These are phyloP conservation scores for Napeogenes sylphis DNA, from an alignment of 2,888 invertebrate species.

Conservation along the genomic window DNA sequence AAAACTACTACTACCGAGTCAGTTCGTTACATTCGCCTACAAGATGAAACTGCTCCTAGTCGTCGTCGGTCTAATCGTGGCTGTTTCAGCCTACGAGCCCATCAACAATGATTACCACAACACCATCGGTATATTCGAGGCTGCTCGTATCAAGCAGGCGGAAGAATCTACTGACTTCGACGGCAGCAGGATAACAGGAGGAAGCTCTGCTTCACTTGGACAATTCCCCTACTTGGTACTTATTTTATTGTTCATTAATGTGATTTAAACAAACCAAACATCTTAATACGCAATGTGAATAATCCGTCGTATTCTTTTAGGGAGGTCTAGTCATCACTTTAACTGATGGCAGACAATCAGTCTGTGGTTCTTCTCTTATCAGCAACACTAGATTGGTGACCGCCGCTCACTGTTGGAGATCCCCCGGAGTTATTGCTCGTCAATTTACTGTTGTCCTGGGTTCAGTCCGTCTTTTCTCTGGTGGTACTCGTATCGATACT, in stretches of 20 bases:
- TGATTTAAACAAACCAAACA: too few species aligned
- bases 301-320: constrained; percentile 20
- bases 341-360: constrained; percentile 41
- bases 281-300: not conserved
- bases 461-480: constrained; percentile 53
- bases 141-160: constrained; percentile 35
- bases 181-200: constrained; percentile 40
- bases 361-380: constrained; percentile 59
- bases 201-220: constrained; percentile 34
- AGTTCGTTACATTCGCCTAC: too few species aligned
- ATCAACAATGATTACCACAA: constrained; percentile 38
- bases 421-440: constrained; percentile 52
- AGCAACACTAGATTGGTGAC: constrained; percentile 50
- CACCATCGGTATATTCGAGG: constrained; percentile 37
- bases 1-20: not conserved
- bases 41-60: constrained; percentile 18
- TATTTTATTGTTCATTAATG: not conserved
- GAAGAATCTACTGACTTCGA: constrained; percentile 40
- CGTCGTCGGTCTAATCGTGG: constrained; percentile 14
- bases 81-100: constrained; percentile 21
- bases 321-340: constrained; percentile 46
- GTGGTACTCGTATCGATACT: constrained; percentile 44
- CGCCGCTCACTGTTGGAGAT: constrained; percentile 65
- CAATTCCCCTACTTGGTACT: constrained; percentile 34
- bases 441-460: constrained; percentile 57